Conservation (phyloP, 1,140 invertebrate genomes). For the Bradynema listronoti region DNA sequence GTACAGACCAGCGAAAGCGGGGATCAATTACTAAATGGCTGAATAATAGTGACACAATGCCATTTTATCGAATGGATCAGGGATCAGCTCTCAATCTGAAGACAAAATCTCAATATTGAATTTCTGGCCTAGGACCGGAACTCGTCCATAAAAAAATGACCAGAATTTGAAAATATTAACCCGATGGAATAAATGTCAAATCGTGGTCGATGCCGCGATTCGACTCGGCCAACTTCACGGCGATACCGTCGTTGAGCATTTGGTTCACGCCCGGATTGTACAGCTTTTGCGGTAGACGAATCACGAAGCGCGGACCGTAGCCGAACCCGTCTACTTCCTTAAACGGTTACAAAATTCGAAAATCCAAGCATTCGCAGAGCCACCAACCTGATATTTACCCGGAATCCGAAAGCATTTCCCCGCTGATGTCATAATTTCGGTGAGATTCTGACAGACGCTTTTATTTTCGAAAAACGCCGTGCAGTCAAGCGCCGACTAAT, state of each 20-base stretch:
- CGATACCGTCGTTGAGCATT: conserved; percentile 50
- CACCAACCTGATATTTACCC: conserved; percentile 29
- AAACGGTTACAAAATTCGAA: conserved; percentile 4
- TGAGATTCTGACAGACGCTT: conserved; percentile 30
- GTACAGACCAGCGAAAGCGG: no score
- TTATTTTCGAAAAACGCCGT: conserved; percentile 40
- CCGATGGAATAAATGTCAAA: conserved; percentile 40
- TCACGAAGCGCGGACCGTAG: conserved; percentile 34
- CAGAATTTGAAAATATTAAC: conserved; percentile 7
- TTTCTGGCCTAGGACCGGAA: no score
- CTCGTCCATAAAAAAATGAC: not conserved
- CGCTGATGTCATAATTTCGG: conserved; percentile 48
- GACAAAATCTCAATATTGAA: no score
- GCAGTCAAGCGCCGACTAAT: conserved; percentile 26
- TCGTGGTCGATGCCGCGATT: conserved; percentile 48
- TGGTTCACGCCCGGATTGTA: conserved; percentile 47
- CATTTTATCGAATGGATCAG: no score
- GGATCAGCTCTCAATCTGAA: no score
- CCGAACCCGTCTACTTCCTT: conserved; percentile 38
- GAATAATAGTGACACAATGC: no score
- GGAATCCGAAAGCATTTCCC: conserved; percentile 44
- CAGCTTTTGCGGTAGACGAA: conserved; percentile 38
- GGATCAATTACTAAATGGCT: no score
- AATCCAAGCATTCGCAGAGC: no score
- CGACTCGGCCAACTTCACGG: conserved; percentile 43